Conservation (phyloP, 64 coral and sea anemone genomes). For the Orbicella faveolata region DNA sequence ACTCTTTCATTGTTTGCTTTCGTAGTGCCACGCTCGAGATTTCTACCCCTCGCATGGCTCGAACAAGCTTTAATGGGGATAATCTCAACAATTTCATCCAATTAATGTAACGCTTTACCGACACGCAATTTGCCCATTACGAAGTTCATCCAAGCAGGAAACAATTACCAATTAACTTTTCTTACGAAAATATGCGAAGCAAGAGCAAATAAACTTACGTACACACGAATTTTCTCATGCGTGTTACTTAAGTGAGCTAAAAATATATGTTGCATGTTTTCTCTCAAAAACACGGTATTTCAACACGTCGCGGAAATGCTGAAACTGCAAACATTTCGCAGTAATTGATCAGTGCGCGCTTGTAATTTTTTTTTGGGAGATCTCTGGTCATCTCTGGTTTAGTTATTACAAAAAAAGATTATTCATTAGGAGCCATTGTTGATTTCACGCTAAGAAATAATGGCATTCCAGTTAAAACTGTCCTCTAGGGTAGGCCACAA, state of each 20-base stretch:
- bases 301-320: neutral
- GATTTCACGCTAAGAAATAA: conserved; percentile 2
- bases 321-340: neutral
- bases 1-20: too few species aligned
- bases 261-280: neutral
- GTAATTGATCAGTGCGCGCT: too few species aligned
- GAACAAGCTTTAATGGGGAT: neutral
- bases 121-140: too few species aligned
- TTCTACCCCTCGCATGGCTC: neutral
- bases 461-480: neutral
- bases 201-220: neutral
- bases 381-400: neutral
- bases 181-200: neutral
- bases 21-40: neutral
- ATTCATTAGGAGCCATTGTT: neutral
- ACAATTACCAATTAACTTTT: neutral
- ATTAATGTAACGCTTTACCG: neutral
- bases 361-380: neutral
- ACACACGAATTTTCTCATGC: neutral
- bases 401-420: neutral
- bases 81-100: neutral
- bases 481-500: neutral
- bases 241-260: neutral
- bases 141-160: neutral
- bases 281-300: neutral